Base-by-base conservation (phyloP, 2,888 invertebrate species). In the Physocephala rufipes region DNA sequence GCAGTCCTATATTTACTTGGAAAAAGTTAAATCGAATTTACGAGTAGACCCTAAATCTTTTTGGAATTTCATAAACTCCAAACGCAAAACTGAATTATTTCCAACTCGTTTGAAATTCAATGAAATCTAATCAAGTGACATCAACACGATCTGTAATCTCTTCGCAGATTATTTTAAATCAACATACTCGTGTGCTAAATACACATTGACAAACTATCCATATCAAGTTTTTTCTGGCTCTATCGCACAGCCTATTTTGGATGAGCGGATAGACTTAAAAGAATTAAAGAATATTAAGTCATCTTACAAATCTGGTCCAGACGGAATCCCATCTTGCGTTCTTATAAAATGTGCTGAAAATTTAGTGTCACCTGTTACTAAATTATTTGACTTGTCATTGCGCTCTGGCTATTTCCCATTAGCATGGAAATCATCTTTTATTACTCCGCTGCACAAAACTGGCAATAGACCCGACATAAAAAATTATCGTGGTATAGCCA, bases 351-450 rank as follows among this genome's bases (percentile, higher is more conserved):
- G 47, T 1, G 47, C 47, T 47, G 47, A 47, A 15, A 47, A 47
- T 15, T 47, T 47, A 47, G 47, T 47, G 47, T 47, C 47, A 47
- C 47, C 47, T 47, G 16, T 47, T 15, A 47, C 1, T 47, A 47
- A 47, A 1, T 1, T 47, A 47, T 47, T 47, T 47, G 47, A 47
- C 47, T 47, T 47, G 12, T 47, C 47, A 1, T 47, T 47, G 47
- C 47, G 47, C 47, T 47, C 12, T 47, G 12, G 51, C 5, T 51
- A 51, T 13, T 51, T 51, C 19, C 51, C 51, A 51, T 19, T 19
- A 19, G 16, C 16, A 51, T 51, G 51, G 51, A 51, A 59, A 59
- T 59, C 19, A 26, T 59, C 59, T 9, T 59, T 15, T 59, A 59
- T 59, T 15, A 59, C 26, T 59, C 24, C 59, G 9, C 15, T 59